Evolutionary conservation across 2,797 vertebrate species (phyloP).

Genomic region (Galaxias olidus): DNA sequence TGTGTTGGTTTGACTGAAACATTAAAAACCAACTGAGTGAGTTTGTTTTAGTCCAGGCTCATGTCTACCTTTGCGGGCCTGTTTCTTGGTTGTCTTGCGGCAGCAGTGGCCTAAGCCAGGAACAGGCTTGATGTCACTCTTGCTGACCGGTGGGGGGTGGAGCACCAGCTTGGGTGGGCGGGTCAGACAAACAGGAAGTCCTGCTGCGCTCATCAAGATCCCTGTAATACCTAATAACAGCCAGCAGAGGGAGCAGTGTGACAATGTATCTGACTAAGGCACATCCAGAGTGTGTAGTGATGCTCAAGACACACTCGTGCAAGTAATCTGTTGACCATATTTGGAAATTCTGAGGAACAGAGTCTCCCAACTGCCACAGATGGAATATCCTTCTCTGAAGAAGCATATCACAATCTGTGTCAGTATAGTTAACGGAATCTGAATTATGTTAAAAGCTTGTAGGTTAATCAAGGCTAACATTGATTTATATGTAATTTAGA

Average conservation of each 20-base stretch:
- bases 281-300: too few relatives aligned
- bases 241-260: slow-evolving; percentile 44
- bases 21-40: neutral
- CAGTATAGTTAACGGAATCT: too few relatives aligned
- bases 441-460: too few relatives aligned
- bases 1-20: neutral
- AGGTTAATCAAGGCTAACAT: too few relatives aligned
- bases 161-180: slow-evolving; percentile 92
- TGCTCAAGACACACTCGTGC: too few relatives aligned
- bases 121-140: slow-evolving; percentile 93
- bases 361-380: too few relatives aligned
- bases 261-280: slow-evolving; percentile 1
- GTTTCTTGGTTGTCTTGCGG: slow-evolving; percentile 95
- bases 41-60: neutral
- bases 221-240: slow-evolving; percentile 87
- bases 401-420: too few relatives aligned
- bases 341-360: too few relatives aligned
- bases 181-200: slow-evolving; percentile 93
- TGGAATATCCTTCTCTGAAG: too few relatives aligned
- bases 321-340: too few relatives aligned
- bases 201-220: slow-evolving; percentile 94
- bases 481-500: too few relatives aligned
- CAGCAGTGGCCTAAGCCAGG: slow-evolving; percentile 91
- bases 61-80: slow-evolving; percentile 87
- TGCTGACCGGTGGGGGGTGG: slow-evolving; percentile 93